Percentiles rank a stretch among this genome's conserved stretches.
Evolutionary conservation across 2,888 invertebrate genomes (phyloP).

Genomic region (Cheilosia vulpina): DNA sequence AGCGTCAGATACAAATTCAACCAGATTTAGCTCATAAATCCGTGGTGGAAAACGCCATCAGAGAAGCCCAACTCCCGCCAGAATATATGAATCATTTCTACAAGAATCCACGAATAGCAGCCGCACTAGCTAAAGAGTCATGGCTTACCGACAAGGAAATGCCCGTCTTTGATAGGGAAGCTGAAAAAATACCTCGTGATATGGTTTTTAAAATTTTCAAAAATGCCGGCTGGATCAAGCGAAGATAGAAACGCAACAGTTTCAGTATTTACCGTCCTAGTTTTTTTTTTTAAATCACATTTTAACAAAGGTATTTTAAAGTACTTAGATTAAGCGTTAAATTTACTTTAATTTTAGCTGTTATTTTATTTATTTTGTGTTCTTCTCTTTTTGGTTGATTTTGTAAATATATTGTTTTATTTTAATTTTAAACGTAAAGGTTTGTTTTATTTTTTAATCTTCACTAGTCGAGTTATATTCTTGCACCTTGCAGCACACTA

Average conservation of each 20-base stretch:
- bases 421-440: slow-evolving; percentile 40
- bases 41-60: slow-evolving; percentile 88
- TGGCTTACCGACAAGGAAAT: slow-evolving; percentile 91
- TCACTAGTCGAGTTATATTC: too few species aligned
- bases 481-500: too few species aligned
- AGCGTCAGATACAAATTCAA: slow-evolving; percentile 71
- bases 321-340: slow-evolving; percentile 39
- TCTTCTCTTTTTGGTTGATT: slow-evolving; percentile 48
- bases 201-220: slow-evolving; percentile 90
- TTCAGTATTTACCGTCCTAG: slow-evolving; percentile 21
- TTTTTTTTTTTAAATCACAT: slow-evolving; percentile 13
- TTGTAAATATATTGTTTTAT: slow-evolving; percentile 70
- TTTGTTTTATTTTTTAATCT: too few species aligned
- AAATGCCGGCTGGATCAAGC: slow-evolving; percentile 86
- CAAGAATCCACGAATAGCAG: slow-evolving; percentile 90
- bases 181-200: slow-evolving; percentile 91
- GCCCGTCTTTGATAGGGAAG: slow-evolving; percentile 90
- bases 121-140: slow-evolving; percentile 90
- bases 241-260: slow-evolving; percentile 77
- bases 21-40: slow-evolving; percentile 87
- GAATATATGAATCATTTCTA: slow-evolving; percentile 88
- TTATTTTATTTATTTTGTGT: slow-evolving; percentile 63
- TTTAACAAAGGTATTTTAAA: slow-evolving; percentile 27
- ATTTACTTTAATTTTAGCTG: slow-evolving; percentile 32
- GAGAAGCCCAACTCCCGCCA: slow-evolving; percentile 89